These are phyloP conservation scores for Acromyrmex echinatior DNA, from an alignment of 1,140 invertebrate genomes.

Conservation along the genomic window DNA sequence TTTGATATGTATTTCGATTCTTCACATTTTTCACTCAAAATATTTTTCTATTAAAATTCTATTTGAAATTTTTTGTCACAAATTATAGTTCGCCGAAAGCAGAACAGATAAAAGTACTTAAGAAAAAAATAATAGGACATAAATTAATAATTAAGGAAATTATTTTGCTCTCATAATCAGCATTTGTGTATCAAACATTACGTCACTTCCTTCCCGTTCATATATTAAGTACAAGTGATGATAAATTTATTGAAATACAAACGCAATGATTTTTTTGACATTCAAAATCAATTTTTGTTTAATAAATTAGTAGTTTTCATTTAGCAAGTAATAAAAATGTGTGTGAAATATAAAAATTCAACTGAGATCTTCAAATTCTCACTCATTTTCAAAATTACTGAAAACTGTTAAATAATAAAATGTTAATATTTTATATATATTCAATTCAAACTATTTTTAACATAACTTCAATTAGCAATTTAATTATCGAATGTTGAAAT, in stretches of 20 bases:
- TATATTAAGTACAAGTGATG: neutral
- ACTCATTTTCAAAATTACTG: too few species aligned
- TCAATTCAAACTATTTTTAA: constrained; percentile 1
- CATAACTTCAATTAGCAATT: constrained; percentile 13
- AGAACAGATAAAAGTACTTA: too few species aligned
- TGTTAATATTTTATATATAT: neutral
- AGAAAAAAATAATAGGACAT: neutral
- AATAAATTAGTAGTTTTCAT: too few species aligned
- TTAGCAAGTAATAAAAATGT: neutral
- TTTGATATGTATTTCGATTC: neutral
- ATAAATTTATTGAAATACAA: neutral
- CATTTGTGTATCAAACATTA: neutral
- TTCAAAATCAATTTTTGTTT: neutral
- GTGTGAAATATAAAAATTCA: neutral
- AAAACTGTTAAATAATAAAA: neutral
- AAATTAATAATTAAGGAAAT: neutral
- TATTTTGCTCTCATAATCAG: neutral
- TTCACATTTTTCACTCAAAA: neutral
- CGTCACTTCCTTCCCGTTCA: constrained; percentile 26
- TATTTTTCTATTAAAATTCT: neutral
- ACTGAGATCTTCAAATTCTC: neutral
- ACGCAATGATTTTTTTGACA: neutral
- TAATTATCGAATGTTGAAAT: constrained; percentile 1
- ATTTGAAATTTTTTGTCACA: neutral
- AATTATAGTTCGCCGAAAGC: neutral